Conservation (phyloP, 2,797 vertebrate genomes). For the Columba guinea region DNA sequence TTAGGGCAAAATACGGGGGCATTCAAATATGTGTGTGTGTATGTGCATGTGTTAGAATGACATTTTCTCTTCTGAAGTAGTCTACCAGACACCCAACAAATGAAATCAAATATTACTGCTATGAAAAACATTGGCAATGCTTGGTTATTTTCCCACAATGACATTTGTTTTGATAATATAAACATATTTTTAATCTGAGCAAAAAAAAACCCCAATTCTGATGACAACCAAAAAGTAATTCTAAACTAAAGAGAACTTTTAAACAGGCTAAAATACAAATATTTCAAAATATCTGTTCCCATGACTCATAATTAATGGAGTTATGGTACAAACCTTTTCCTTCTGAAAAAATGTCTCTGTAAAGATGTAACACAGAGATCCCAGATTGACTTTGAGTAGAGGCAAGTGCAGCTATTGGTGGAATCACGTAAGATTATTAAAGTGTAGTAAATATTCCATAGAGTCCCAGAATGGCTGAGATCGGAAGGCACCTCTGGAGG, state of each 20-base stretch:
- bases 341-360: not conserved
- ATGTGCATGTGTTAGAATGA: not conserved
- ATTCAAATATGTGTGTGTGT: not conserved
- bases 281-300: not conserved
- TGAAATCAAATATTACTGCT: conserved; percentile 1
- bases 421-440: not conserved
- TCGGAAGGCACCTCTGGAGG: not conserved
- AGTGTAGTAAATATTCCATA: not conserved
- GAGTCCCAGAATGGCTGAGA: not conserved
- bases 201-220: not conserved
- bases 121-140: not conserved
- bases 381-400: not conserved
- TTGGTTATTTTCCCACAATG: not conserved
- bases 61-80: not conserved
- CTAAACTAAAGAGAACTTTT: not conserved
- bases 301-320: not conserved
- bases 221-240: not conserved
- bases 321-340: rapidly evolving
- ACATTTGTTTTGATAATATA: conserved; percentile 12
- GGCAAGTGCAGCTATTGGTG: not conserved
- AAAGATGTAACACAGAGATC: not conserved
- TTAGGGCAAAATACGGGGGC: not conserved
- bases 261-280: not conserved
- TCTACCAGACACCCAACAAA: not conserved
- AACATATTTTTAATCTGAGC: conserved; percentile 11